Conservation (phyloP, 2,113 vertebrate species). For the Isurus oxyrinchus region DNA sequence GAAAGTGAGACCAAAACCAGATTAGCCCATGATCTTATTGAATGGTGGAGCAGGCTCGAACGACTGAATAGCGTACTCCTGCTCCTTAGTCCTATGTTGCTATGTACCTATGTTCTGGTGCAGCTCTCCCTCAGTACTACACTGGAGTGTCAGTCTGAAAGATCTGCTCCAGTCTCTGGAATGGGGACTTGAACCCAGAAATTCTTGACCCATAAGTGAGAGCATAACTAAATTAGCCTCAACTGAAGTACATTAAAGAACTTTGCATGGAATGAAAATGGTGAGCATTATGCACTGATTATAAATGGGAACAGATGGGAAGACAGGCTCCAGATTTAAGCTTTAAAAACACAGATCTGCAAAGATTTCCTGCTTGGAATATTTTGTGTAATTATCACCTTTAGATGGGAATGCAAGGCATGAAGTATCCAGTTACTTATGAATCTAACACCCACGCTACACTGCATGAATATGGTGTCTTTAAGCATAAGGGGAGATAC, state of each 20-base stretch:
- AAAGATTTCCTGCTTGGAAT: neutral
- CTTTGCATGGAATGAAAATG: neutral
- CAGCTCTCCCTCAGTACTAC: neutral
- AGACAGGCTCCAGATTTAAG: neutral
- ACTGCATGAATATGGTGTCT: neutral
- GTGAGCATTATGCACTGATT: neutral
- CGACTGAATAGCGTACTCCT: no score
- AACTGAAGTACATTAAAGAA: neutral
- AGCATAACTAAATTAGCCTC: neutral
- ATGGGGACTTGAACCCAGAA: neutral
- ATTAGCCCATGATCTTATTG: no score
- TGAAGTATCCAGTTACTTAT: neutral
- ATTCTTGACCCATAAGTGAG: neutral
- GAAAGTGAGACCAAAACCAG: no score
- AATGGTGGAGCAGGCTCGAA: no score
- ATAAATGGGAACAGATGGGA: neutral
- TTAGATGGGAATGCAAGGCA: neutral
- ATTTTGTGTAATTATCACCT: conserved; percentile 18
- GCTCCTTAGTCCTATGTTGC: no score
- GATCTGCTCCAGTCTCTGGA: neutral
- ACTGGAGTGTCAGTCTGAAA: neutral
- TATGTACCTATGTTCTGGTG: neutral
- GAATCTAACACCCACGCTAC: neutral
- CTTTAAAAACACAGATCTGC: neutral
- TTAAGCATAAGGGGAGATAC: neutral